Percentiles rank a stretch among this genome's conserved stretches.
These are phyloP conservation scores for Campodea augens DNA, from an alignment of 1,140 invertebrate genomes.

Conservation along the genomic window DNA sequence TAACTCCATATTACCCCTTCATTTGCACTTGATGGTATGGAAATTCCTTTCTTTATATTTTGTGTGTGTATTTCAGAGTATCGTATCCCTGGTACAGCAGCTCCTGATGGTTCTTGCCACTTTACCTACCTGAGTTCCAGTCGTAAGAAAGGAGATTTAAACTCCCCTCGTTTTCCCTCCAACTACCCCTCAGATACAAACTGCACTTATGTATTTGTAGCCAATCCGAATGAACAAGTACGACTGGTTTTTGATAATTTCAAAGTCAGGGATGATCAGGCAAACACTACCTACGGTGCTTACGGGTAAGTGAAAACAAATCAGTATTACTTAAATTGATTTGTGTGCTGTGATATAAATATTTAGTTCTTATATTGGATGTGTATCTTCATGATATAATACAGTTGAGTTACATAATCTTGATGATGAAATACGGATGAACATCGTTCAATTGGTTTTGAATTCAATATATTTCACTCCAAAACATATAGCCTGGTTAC, in stretches of 20 bases:
- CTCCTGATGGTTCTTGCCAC: slow-evolving; percentile 66
- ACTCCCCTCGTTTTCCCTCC: slow-evolving; percentile 85
- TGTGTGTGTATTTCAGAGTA: slow-evolving; percentile 40
- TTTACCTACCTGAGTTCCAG: slow-evolving; percentile 77
- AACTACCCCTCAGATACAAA: slow-evolving; percentile 85
- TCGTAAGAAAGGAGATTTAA: slow-evolving; percentile 73
- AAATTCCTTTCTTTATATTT: neutral
- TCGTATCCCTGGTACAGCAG: slow-evolving; percentile 81
- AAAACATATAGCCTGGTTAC: too few species aligned
- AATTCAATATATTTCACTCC: too few species aligned
- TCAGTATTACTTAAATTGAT: slow-evolving; percentile 1
- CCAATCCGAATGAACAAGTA: slow-evolving; percentile 72
- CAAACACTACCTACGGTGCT: slow-evolving; percentile 29
- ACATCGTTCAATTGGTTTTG: too few species aligned
- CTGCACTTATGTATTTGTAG: slow-evolving; percentile 76
- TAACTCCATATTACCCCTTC: neutral
- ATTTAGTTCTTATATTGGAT: neutral
- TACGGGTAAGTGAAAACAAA: slow-evolving; percentile 30
- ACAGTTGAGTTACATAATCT: too few species aligned
- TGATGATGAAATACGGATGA: too few species aligned
- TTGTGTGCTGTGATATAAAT: slow-evolving; percentile 1
- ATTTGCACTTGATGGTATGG: neutral
- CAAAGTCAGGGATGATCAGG: slow-evolving; percentile 51
- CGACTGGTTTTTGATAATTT: slow-evolving; percentile 84
- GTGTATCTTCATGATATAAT: too few species aligned